phyloP scores from a whole-genome alignment of 30 jellyfish, hydroid and myxozoan species.

The Pseudorhiza aurosa region DNA sequence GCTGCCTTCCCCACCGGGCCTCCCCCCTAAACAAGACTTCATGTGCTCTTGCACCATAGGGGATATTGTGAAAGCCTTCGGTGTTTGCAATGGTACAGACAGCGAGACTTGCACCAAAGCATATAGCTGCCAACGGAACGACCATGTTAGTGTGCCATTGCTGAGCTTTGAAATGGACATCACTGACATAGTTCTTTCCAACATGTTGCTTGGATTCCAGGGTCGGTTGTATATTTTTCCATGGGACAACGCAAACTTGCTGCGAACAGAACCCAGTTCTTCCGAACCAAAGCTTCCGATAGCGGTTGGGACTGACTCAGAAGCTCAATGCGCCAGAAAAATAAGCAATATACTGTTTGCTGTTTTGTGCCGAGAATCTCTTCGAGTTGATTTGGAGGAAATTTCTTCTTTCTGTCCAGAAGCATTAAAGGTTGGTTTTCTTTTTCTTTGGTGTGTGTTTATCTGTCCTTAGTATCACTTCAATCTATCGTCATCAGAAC shows the following conservation, averaged over 20 bases:
- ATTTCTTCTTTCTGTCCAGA: conserved; percentile 48
- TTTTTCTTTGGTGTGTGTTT: not conserved
- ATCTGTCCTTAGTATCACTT: too few species aligned
- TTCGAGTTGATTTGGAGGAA: conserved; percentile 35
- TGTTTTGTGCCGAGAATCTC: conserved; percentile 65
- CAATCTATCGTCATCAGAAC: too few species aligned
- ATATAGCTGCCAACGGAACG: conserved; percentile 57
- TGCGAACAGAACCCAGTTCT: conserved; percentile 12
- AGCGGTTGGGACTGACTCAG: not conserved
- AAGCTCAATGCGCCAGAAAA: conserved; percentile 26
- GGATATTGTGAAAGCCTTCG: conserved; percentile 48
- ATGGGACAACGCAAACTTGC: conserved; percentile 39
- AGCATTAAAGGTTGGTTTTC: conserved; percentile 29
- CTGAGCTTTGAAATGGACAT: conserved; percentile 76
- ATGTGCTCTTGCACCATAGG: conserved; percentile 57
- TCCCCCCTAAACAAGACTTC: conserved; percentile 26
- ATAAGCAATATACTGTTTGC: conserved; percentile 57
- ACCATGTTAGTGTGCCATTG: conserved; percentile 62
- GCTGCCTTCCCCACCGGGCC: conserved; percentile 41
- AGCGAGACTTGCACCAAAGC: conserved; percentile 38
- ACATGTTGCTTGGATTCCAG: conserved; percentile 59
- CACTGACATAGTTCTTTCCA: conserved; percentile 64
- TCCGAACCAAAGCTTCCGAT: not conserved
- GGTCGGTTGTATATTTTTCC: conserved; percentile 53
- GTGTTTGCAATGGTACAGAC: conserved; percentile 53